Conservation (phyloP, 2,113 vertebrate genomes). For the Potamarius usumacintae region DNA sequence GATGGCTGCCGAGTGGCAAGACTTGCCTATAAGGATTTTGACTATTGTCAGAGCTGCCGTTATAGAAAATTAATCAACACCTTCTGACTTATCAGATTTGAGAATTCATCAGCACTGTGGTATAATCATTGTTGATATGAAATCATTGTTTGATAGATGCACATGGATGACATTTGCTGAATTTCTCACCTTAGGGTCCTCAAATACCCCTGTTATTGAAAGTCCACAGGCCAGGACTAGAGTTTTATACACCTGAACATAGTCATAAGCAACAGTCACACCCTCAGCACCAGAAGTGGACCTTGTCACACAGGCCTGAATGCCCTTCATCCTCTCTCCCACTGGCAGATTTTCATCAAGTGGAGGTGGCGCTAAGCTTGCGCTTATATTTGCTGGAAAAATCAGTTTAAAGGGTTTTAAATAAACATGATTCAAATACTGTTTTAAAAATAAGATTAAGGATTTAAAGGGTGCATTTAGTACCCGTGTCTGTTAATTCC, state of each 20-base stretch:
- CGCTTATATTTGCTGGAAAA: conserved; percentile 77
- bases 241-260: conserved; percentile 87
- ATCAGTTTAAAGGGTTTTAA: neutral
- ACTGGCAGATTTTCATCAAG: conserved; percentile 82
- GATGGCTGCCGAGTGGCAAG: too few relatives aligned
- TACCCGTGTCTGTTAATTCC: conserved; percentile 79
- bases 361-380: conserved; percentile 87
- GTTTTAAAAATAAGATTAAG: neutral
- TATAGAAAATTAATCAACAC: neutral
- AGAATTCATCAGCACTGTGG: neutral
- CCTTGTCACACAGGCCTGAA: conserved; percentile 75
- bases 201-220: conserved; percentile 81
- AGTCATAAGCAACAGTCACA: conserved; percentile 78
- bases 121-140: neutral
- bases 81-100: neutral
- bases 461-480: conserved; percentile 27
- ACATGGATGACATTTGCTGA: neutral
- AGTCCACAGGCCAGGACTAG: conserved; percentile 85
- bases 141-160: neutral
- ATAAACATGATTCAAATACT: neutral
- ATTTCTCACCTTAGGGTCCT: conserved; percentile 88
- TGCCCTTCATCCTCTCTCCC: conserved; percentile 76
- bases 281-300: conserved; percentile 43
- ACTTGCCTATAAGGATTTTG: too few relatives aligned
- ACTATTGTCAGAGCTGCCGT: neutral